Evolutionary conservation across 2,113 vertebrate species (phyloP).

Genomic region (Catharus minimus): DNA sequence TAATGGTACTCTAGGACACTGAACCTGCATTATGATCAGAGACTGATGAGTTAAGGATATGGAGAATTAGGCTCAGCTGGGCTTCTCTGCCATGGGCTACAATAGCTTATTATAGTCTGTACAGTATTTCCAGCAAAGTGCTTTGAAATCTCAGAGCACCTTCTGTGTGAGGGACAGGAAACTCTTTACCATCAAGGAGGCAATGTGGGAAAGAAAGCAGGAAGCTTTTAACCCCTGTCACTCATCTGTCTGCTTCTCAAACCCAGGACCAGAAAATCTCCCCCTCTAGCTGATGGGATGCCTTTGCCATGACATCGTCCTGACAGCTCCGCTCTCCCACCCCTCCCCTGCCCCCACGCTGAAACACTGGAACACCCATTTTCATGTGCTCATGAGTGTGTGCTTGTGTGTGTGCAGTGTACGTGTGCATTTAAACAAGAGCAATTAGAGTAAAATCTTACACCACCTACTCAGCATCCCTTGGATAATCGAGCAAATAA

Average conservation of each 20-base stretch:
- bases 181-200: conserved; percentile 34
- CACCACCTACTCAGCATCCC: background rate
- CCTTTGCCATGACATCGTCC: conserved; percentile 11
- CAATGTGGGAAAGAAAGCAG: conserved; percentile 27
- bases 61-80: conserved; percentile 51
- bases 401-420: background rate
- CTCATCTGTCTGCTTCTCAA: conserved; percentile 61
- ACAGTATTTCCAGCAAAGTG: conserved; percentile 30
- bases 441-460: background rate
- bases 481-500: background rate
- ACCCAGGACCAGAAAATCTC: conserved; percentile 9
- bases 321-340: conserved; percentile 19
- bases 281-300: conserved; percentile 41
- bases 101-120: background rate
- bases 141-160: conserved; percentile 31
- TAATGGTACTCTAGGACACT: conserved; percentile 11
- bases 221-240: conserved; percentile 72
- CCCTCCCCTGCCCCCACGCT: background rate
- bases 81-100: conserved; percentile 17
- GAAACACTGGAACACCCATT: background rate
- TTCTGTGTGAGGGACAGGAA: conserved; percentile 34
- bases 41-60: conserved; percentile 30
- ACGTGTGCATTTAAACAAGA: background rate
- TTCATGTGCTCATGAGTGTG: background rate
- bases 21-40: conserved; percentile 42